Percentiles rank a stretch among this genome's conserved stretches.
Conservation (phyloP, 2,888 invertebrate species). For the Chaitophorus viminalis region DNA sequence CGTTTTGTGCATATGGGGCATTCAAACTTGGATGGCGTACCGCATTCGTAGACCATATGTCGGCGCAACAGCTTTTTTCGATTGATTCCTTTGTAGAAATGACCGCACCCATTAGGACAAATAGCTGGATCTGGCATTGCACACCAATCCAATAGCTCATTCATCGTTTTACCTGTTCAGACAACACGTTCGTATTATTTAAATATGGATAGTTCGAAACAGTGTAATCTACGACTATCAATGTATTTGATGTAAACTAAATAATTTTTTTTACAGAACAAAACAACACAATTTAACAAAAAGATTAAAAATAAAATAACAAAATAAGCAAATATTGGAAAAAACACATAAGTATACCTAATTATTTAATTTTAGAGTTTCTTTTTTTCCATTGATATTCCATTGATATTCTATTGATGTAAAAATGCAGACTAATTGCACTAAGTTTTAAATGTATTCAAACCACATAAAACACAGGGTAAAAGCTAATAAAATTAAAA, state of each 20-base stretch:
- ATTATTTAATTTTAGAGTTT: background rate
- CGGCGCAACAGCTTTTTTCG: slow-evolving; percentile 64
- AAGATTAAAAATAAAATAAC: background rate
- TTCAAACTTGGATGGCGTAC: slow-evolving; percentile 67
- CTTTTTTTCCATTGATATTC: no score
- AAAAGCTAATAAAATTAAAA: no score
- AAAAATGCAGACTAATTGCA: no score
- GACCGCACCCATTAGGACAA: slow-evolving; percentile 59
- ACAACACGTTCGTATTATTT: background rate
- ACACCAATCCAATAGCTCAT: background rate
- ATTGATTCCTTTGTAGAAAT: slow-evolving; percentile 66
- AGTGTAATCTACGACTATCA: background rate
- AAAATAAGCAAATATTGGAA: background rate
- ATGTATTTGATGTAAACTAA: background rate
- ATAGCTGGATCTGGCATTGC: slow-evolving; percentile 65
- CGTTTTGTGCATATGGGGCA: slow-evolving; percentile 68
- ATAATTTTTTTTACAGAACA: background rate
- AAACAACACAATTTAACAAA: background rate
- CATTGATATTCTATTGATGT: no score
- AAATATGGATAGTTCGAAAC: background rate
- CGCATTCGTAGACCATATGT: slow-evolving; percentile 68
- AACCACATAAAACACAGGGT: no score
- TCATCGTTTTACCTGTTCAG: slow-evolving; percentile 3
- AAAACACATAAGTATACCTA: background rate
- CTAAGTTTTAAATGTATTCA: no score